Evolutionary conservation across 92 coral and sea anemone species (phyloP), one percentile per base, ranked within the genome.

Genomic region (Zoanthus solanderi): DNA sequence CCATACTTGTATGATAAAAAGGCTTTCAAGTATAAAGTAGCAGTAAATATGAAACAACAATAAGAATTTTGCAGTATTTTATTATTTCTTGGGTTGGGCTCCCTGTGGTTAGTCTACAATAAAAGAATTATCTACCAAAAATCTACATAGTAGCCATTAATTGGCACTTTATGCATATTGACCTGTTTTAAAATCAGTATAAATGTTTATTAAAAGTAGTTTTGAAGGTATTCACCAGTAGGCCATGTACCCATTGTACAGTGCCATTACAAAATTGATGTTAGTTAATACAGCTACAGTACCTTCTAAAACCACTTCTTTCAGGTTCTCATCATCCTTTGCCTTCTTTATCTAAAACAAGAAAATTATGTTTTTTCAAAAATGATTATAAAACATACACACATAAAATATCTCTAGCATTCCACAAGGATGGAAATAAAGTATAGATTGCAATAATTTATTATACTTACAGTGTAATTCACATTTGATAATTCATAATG

Each of bases 131-230:
- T 57, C 65, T 57, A 57, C 65, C 5, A 57, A 53, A 53, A 53
- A 37, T 37, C 42, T 37, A 37, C 42, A 37, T 37, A 37, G 42
- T 37, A 37, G 42, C 42, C 42, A 37, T 37, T 37, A 37, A 37
- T 37, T 37, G 42, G 57, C 78, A 42, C 78, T 74, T 74, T 16
- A 74, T 74, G 78, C 78, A 74, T 12, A 74, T 45, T 74, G 78
- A 74, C 78, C 78, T 74, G 78, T 74, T 74, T 45, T 73, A 44
- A 68, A 68, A 68, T 42, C 74, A 68, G 74, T 68, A 68, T 23
- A 68, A 68, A 30, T 68, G 74, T 28, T 9, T 68, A 42, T 68
- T 68, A 68, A 68, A 28, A 32, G 74, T 68, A 42, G 74, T 68
- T 68, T 68, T 68, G 74, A 68, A 23, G 23, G 23, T 23, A 23